Evolutionary conservation across 2,113 vertebrate genomes (phyloP).

Genomic region (Toxostoma redivivum): DNA sequence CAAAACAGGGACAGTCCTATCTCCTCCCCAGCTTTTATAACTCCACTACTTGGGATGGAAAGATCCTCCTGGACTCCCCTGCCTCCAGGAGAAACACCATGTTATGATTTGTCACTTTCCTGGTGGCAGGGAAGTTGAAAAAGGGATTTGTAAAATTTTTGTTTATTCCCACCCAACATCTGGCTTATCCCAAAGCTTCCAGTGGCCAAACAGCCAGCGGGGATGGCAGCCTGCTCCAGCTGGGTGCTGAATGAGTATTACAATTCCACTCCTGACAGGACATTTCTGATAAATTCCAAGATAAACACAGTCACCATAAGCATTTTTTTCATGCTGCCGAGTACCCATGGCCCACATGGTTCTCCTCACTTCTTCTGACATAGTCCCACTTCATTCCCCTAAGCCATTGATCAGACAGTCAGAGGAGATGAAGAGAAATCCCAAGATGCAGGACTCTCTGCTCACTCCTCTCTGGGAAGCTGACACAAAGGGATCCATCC

Average conservation of each 20-base stretch:
- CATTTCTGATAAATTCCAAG: background rate
- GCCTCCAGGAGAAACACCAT: rapidly evolving
- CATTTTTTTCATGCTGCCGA: background rate
- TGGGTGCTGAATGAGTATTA: constrained; percentile 10
- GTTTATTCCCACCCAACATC: background rate
- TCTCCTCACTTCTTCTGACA: background rate
- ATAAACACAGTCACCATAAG: background rate
- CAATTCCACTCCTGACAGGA: background rate
- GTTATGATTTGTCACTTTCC: background rate
- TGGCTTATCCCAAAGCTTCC: background rate
- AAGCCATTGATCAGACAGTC: background rate
- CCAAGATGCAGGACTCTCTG: background rate
- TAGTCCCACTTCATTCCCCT: background rate
- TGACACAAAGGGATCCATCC: background rate
- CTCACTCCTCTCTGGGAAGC: background rate
- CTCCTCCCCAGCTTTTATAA: background rate
- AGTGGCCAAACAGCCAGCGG: background rate
- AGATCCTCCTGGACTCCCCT: background rate
- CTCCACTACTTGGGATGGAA: background rate
- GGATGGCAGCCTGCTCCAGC: background rate
- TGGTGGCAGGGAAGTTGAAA: background rate
- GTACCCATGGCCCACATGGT: background rate
- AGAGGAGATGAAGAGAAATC: background rate
- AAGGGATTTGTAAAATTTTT: background rate
- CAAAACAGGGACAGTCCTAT: background rate